Evolutionary conservation across 53 echinoderm and acorn worm genomes (phyloP), one percentile per base, ranked within the genome.

Genomic region (Patiria pectinifera): DNA sequence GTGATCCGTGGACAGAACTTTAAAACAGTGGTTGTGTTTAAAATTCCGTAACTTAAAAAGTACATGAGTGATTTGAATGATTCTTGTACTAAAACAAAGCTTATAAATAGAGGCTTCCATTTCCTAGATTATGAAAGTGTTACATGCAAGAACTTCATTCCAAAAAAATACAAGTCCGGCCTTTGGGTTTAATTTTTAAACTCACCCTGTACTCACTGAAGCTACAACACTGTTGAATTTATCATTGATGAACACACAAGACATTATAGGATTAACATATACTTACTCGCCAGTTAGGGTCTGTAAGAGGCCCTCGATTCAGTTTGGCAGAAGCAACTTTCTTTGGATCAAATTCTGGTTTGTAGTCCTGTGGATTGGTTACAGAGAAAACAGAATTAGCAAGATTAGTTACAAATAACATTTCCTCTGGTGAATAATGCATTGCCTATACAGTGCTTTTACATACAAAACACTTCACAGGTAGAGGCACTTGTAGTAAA

Each of bases 211-310:
- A 35, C 35, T 35, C 35, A 35, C 35, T 35, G 35, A 35, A 35
- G 35, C 8, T 53, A 53, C 53, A 53, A 53, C 5, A 53, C 5
- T 5, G 53, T 8, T 53, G 69, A 69, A 24, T 19, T 70, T 19
- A 66, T 69, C 62, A 35, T 66, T 6, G 45, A 62, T 45, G 69
- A 35, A 35, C 35, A 35, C 35, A 35, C 35, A 35, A 35, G 35
- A 35, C 35, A 35, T 35, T 35, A 35, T 21, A 71, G 7, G 6
- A 4, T 18, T 6, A 22, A 48, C 12, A 25, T 35, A 2, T 78
- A 84, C 89, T 83, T 53, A 98, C 98, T 89, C n/a, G 93, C 98
- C 98, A 98, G 26, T 93, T 83, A 21, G 69, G 74, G 26, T 63
- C 85, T 23, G 26, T 82, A 3, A 98, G 89, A 44, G 98, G 98